phyloP scores from a whole-genome alignment of 2,888 invertebrate species.

The Patella ulyssiponensis region DNA sequence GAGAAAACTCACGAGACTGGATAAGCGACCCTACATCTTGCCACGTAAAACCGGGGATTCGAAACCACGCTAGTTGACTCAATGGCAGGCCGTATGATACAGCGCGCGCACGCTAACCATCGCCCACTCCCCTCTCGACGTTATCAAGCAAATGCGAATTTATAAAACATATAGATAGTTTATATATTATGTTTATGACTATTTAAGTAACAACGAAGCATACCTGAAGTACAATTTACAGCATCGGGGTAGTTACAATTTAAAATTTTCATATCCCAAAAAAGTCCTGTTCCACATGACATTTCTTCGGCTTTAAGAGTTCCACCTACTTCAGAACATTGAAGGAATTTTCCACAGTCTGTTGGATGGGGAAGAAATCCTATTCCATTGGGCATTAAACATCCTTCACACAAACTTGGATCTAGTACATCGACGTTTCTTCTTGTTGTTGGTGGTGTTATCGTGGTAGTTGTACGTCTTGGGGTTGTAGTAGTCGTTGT shows the following conservation, averaged over 20 bases:
- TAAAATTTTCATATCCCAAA: constrained; percentile 39
- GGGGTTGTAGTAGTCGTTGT: neutral
- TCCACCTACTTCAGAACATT: constrained; percentile 36
- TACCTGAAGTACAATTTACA: constrained; percentile 35
- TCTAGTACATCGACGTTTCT: constrained; percentile 2
- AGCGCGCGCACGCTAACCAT: too few species aligned
- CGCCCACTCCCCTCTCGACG: too few species aligned
- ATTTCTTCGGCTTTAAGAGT: constrained; percentile 21
- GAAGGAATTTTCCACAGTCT: constrained; percentile 38
- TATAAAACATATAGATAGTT: too few species aligned
- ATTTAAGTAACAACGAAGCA: neutral
- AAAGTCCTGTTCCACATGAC: constrained; percentile 37
- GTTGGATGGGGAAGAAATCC: constrained; percentile 40
- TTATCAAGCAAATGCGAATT: too few species aligned
- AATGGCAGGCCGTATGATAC: too few species aligned
- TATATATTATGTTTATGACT: too few species aligned
- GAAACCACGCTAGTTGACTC: too few species aligned
- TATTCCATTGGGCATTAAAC: constrained; percentile 38
- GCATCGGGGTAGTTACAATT: constrained; percentile 31
- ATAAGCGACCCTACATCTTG: too few species aligned
- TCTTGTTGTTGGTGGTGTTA: neutral
- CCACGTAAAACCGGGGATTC: too few species aligned
- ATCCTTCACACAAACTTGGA: constrained; percentile 36
- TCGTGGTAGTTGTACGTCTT: neutral
- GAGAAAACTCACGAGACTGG: too few species aligned